Percentiles rank a stretch among this genome's conserved stretches.
These are phyloP conservation scores for Xiphophorus couchianus DNA, from an alignment of 2,113 vertebrate genomes.

Conservation along the genomic window DNA sequence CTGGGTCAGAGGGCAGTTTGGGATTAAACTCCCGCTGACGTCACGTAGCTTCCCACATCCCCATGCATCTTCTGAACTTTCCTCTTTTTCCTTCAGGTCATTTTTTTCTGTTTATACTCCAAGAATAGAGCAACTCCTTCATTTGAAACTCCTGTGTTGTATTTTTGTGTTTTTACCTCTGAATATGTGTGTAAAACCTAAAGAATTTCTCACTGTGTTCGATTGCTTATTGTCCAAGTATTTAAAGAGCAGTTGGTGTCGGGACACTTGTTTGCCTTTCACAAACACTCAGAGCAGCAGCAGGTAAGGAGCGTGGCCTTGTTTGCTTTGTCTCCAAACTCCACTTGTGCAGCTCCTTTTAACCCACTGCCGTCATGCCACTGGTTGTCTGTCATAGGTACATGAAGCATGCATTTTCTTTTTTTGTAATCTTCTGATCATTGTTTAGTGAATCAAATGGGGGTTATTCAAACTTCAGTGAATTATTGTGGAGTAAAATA, in stretches of 20 bases:
- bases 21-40: conserved; percentile 43
- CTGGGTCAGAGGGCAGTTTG: conserved; percentile 47
- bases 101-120: not conserved
- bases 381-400: not conserved
- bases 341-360: conserved; percentile 5
- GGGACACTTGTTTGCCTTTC: conserved; percentile 47
- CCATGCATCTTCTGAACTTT: not conserved
- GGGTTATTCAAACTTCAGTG: not conserved
- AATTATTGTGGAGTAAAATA: not conserved
- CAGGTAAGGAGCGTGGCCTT: conserved; percentile 38
- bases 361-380: not conserved
- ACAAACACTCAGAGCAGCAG: conserved; percentile 53
- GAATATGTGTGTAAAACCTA: conserved; percentile 9
- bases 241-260: conserved; percentile 40
- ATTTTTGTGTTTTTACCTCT: not conserved
- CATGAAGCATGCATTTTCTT: not conserved
- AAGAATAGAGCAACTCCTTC: not conserved
- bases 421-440: not conserved
- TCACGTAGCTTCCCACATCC: conserved; percentile 31
- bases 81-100: not conserved
- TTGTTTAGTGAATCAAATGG: not conserved
- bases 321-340: conserved; percentile 47
- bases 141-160: not conserved
- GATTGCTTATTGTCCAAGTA: conserved; percentile 35
- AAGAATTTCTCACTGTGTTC: not conserved